Base-by-base conservation (phyloP, 2,888 invertebrate genomes). In the Troides helena region DNA sequence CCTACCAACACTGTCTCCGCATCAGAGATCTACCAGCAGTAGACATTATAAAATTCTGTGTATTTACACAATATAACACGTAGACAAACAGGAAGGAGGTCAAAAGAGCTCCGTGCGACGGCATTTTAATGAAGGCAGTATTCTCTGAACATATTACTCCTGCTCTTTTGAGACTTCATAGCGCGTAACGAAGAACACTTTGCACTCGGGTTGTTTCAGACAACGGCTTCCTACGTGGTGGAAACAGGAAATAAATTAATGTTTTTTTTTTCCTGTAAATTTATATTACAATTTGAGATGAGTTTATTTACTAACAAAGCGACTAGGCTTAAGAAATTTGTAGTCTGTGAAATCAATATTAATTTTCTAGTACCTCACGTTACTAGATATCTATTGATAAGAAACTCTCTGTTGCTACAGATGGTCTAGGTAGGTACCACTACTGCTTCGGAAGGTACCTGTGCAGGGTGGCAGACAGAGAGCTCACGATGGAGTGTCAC, bases 101-200 rank as follows among this genome's bases (percentile, higher is more conserved):
- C 53, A 36, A 67, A 60, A 61, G 14, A 39, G 66, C 21, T 46
- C 30, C 66, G 66, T 67, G 66, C 61, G 50, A 53, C 53, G 53
- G 36, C 50, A 67, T 67, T 67, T 67, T 67, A 67, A 67, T 67
- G 66, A 67, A 58, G 58, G 21, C 43, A 62, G 62, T 62, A 30
- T 36, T 62, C n/a, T 36, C 21, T 36, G 61, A 36, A 36, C 30
- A 39, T 36, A 53, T 53, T 53, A 53, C 14, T 53, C 53, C 18
- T 53, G 53, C 53, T 53, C 53, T 53, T 53, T 53, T n/a, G 53
- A 17, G 53, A 53, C 53, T 7, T 39, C 53, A 53, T n/a, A 53
- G 18, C 18, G n/a, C 53, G 53, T 53, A 53, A 53, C 53, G 53
- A 53, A 53, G 53, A 18, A 53, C 53, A 53, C 53, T 53, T n/a